phyloP scores from a whole-genome alignment of 2,797 vertebrate genomes.

The Sebastes nivosus region DNA sequence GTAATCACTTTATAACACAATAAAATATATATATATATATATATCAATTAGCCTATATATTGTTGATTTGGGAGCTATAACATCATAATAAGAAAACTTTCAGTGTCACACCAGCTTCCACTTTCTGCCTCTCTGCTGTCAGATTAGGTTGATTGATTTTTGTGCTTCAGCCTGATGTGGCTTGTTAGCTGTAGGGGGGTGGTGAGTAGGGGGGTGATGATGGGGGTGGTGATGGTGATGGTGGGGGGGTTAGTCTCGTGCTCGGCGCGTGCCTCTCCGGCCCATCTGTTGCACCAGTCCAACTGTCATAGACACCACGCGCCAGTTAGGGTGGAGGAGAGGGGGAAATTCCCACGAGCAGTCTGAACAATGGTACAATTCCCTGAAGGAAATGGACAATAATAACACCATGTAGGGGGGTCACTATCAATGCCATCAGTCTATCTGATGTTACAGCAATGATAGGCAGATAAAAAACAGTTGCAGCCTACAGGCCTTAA shows the following conservation, averaged over 20 bases:
- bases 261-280: conserved; percentile 79
- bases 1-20: too few relatives aligned
- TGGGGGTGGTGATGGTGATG: neutral
- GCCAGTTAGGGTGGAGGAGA: conserved; percentile 16
- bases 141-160: conserved; percentile 44
- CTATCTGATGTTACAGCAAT: neutral
- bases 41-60: neutral
- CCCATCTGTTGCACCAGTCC: conserved; percentile 71
- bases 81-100: neutral
- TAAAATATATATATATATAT: too few relatives aligned
- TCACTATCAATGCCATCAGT: neutral
- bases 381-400: conserved; percentile 52
- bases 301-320: conserved; percentile 75
- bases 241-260: conserved; percentile 64
- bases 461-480: neutral
- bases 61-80: neutral
- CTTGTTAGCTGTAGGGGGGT: neutral
- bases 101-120: too few relatives aligned
- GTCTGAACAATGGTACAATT: conserved; percentile 40
- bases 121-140: neutral
- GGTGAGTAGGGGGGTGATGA: neutral
- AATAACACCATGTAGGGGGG: conserved; percentile 8
- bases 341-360: conserved; percentile 55
- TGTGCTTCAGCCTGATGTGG: conserved; percentile 9
- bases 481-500: neutral